These are phyloP conservation scores for Augochlora pura DNA, from an alignment of 1,140 invertebrate species.

Conservation along the genomic window DNA sequence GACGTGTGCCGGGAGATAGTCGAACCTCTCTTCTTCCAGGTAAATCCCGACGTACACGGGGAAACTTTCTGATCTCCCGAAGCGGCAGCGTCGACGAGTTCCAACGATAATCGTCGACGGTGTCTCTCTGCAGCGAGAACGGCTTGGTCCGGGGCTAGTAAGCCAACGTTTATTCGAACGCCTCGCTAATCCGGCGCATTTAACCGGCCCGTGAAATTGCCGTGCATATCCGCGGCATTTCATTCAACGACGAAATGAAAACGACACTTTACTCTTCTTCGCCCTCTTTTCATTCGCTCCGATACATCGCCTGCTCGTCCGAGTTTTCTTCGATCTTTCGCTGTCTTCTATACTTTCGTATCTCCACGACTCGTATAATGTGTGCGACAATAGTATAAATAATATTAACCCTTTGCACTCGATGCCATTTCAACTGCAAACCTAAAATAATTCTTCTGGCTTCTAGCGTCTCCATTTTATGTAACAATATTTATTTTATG, in stretches of 20 bases:
- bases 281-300: background rate
- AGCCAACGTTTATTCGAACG: conserved; percentile 30
- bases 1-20: background rate
- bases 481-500: too few species aligned
- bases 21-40: background rate
- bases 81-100: background rate
- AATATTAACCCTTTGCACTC: too few species aligned
- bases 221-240: conserved; percentile 15
- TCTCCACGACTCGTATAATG: too few species aligned
- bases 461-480: too few species aligned
- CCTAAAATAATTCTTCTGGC: too few species aligned
- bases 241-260: too few species aligned
- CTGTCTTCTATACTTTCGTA: background rate
- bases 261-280: background rate
- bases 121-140: background rate
- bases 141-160: background rate
- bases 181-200: conserved; percentile 26
- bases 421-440: too few species aligned
- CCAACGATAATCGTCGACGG: conserved; percentile 30
- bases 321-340: background rate
- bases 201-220: conserved; percentile 23
- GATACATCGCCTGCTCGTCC: background rate
- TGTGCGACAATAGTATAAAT: too few species aligned
- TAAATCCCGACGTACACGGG: background rate
- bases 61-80: conserved; percentile 8